phyloP scores from a whole-genome alignment of 1,140 invertebrate genomes.

The Cyclina sinensis region DNA sequence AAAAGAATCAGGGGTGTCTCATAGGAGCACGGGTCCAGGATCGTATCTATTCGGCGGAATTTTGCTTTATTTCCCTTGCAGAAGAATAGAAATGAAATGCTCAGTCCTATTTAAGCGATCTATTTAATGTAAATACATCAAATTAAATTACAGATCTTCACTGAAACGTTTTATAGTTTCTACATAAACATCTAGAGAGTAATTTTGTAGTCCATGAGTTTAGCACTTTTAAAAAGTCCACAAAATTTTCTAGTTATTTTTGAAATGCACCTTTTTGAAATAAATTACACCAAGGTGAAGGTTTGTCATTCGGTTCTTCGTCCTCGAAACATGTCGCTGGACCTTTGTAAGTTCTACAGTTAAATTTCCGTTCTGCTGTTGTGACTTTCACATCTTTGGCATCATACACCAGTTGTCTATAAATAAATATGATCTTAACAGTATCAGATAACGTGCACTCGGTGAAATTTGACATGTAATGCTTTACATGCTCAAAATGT shows the following conservation, averaged over 20 bases:
- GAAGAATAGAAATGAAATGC: too few relatives aligned
- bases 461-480: too few relatives aligned
- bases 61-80: too few relatives aligned
- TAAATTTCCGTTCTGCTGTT: background rate
- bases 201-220: constrained; percentile 1
- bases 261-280: constrained; percentile 42
- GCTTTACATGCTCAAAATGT: too few relatives aligned
- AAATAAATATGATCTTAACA: background rate
- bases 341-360: constrained; percentile 50
- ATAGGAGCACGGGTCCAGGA: too few relatives aligned
- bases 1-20: too few relatives aligned
- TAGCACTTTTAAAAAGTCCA: constrained; percentile 10
- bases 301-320: background rate
- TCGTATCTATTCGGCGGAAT: too few relatives aligned
- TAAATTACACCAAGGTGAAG: constrained; percentile 52
- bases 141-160: background rate
- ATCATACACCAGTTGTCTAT: constrained; percentile 41
- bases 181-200: constrained; percentile 28
- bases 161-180: constrained; percentile 12
- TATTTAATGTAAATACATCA: too few relatives aligned
- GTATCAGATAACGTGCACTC: background rate
- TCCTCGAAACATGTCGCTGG: background rate
- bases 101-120: too few relatives aligned
- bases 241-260: constrained; percentile 31
- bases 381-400: constrained; percentile 20